Percentiles rank a stretch among this genome's conserved stretches.
phyloP scores from a whole-genome alignment of 2,113 vertebrate genomes.

The Nestor notabilis region DNA sequence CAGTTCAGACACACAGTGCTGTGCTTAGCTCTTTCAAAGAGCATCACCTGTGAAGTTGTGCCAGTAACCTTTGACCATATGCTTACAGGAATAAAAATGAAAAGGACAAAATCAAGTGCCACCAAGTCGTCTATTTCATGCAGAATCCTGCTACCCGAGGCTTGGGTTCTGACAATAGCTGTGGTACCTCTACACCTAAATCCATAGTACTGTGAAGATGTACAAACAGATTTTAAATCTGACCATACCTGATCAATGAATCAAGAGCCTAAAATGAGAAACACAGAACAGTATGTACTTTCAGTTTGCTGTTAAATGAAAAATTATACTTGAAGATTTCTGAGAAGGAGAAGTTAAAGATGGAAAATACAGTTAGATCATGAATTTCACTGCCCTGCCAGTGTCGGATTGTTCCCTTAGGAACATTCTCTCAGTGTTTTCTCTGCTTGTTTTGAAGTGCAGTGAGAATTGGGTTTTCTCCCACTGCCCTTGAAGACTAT shows the following conservation, averaged over 20 bases:
- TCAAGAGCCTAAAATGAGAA: neutral
- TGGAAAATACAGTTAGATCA: conserved; percentile 30
- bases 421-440: neutral
- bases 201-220: neutral
- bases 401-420: neutral
- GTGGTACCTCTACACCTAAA: neutral
- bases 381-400: neutral
- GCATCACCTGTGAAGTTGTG: conserved; percentile 23
- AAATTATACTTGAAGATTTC: conserved; percentile 11
- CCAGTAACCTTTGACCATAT: conserved; percentile 21
- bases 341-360: neutral
- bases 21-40: neutral
- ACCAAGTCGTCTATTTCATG: neutral
- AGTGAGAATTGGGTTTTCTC: neutral
- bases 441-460: conserved; percentile 3
- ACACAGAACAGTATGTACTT: conserved; percentile 2
- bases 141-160: neutral
- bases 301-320: conserved; percentile 7
- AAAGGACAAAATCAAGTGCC: neutral
- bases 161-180: neutral
- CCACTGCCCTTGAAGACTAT: neutral
- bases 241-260: neutral
- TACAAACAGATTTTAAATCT: neutral
- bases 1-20: neutral
- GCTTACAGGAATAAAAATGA: neutral